Conservation (phyloP, 1,140 invertebrate genomes). For the Agrilus planipennis region DNA sequence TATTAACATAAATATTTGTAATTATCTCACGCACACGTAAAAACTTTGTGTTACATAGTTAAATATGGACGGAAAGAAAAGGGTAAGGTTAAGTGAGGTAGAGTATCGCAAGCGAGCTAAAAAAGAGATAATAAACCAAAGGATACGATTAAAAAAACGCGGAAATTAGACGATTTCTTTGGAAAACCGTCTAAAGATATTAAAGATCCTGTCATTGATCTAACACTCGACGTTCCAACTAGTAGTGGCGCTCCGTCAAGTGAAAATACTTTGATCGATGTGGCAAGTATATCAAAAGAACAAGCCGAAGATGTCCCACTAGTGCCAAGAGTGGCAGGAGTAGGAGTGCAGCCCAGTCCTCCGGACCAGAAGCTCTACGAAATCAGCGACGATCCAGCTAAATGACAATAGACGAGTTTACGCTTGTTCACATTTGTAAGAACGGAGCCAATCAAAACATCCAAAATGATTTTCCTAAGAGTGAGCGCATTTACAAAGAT, state of each 20-base stretch:
- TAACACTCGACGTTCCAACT: background rate
- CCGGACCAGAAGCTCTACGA: background rate
- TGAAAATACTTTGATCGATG: background rate
- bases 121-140: background rate
- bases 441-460: slow-evolving; percentile 1
- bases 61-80: slow-evolving; percentile 1
- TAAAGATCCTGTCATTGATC: background rate
- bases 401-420: background rate
- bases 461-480: background rate
- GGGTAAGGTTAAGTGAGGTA: background rate
- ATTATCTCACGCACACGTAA: too few relatives aligned
- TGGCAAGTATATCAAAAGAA: background rate
- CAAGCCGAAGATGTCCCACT: background rate
- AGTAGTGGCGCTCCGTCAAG: background rate
- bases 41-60: too few relatives aligned
- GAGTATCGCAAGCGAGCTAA: slow-evolving; percentile 1
- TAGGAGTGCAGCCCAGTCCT: background rate
- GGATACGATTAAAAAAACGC: background rate
- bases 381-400: slow-evolving; percentile 1
- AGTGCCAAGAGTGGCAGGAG: too few relatives aligned
- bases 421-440: background rate
- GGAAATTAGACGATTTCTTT: slow-evolving; percentile 1
- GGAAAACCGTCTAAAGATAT: background rate
- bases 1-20: too few relatives aligned
- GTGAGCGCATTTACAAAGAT: background rate